Evolutionary conservation across 2,113 vertebrate species (phyloP).

Genomic region (Cavia aperea): DNA sequence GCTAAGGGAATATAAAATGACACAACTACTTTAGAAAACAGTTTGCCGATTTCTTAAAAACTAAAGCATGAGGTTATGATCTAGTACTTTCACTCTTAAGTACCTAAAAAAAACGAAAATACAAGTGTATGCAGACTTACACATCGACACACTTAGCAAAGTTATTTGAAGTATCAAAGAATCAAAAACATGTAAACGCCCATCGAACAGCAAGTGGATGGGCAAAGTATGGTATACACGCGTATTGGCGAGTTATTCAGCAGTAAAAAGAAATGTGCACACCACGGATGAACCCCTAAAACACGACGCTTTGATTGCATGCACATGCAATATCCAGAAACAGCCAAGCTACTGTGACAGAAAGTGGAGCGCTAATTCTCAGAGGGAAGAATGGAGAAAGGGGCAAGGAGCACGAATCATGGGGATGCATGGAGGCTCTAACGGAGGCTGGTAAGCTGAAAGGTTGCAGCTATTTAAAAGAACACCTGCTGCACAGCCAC

Average conservation of each 20-base stretch:
- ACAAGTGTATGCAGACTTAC: not conserved
- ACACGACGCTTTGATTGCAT: not conserved
- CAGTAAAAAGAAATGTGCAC: not conserved
- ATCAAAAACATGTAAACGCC: not conserved
- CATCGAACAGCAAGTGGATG: not conserved
- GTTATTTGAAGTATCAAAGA: not conserved
- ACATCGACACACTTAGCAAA: not conserved
- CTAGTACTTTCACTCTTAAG: not conserved
- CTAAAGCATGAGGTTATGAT: constrained; percentile 2
- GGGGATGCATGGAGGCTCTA: not conserved
- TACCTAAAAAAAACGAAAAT: constrained; percentile 7
- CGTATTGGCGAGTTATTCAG: not conserved
- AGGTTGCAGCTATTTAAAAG: not conserved
- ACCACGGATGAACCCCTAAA: not conserved
- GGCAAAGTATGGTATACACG: not conserved
- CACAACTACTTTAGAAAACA: not conserved
- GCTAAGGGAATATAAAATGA: not conserved
- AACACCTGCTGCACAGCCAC: not conserved
- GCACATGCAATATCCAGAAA: not conserved
- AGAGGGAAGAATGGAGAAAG: no score
- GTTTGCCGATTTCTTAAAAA: not conserved
- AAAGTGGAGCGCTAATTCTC: not conserved
- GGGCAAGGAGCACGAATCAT: not conserved
- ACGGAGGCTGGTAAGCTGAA: not conserved
- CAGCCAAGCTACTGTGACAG: not conserved